Conservation (phyloP, 2,797 vertebrate genomes). For the Bucorvus abyssinicus region DNA sequence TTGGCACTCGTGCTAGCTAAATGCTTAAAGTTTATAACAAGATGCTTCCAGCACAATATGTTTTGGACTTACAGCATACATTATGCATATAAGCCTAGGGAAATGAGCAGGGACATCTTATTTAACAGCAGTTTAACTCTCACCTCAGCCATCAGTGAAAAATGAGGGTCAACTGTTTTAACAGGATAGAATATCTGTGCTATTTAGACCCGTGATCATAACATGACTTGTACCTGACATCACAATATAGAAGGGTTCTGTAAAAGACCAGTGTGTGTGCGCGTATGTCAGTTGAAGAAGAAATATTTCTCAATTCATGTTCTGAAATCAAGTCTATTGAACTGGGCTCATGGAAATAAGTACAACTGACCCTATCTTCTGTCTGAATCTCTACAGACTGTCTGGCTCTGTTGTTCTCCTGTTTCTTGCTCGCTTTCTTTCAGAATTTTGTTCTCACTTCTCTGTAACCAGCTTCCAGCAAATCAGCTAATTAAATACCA, state of each 20-base stretch:
- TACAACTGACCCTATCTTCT: not conserved
- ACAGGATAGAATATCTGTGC: not conserved
- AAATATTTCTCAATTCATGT: not conserved
- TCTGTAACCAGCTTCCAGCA: conserved; percentile 56
- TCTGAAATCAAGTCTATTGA: not conserved
- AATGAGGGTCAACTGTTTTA: not conserved
- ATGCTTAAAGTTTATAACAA: not conserved
- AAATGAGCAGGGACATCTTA: not conserved
- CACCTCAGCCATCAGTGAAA: not conserved
- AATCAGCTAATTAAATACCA: conserved; percentile 76
- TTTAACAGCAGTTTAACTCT: not conserved
- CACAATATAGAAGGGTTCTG: not conserved
- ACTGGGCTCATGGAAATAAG: not conserved
- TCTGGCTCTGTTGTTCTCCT: conserved; percentile 37
- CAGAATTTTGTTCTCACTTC: conserved; percentile 45
- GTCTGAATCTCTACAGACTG: conserved; percentile 23
- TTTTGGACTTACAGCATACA: not conserved
- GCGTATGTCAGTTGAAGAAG: not conserved
- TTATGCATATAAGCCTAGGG: not conserved
- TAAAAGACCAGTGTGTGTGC: not conserved
- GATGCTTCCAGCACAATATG: not conserved
- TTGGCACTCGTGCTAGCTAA: not conserved
- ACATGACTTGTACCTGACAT: not conserved
- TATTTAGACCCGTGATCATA: not conserved
- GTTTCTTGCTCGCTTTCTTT: not conserved